Evolutionary conservation across 2,113 vertebrate genomes (phyloP).

Genomic region (Nanger granti): DNA sequence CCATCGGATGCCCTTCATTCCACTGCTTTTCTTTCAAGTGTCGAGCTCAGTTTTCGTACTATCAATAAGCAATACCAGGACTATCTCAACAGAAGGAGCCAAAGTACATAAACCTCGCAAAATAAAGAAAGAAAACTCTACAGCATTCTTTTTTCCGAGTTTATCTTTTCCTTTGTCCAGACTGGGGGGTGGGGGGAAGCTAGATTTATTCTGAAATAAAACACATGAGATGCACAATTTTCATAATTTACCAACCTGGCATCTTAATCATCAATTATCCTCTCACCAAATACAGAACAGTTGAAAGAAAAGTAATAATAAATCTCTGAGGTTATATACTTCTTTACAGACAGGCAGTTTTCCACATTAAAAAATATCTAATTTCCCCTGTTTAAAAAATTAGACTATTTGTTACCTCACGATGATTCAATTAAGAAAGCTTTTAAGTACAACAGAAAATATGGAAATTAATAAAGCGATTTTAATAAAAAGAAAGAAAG

Average conservation of each 20-base stretch:
- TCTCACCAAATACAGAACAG: neutral
- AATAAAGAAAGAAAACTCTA: neutral
- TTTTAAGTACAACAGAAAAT: slow-evolving; percentile 25
- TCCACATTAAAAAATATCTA: neutral
- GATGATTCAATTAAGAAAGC: neutral
- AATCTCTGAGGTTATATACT: neutral
- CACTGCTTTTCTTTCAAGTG: neutral
- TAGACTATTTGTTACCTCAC: neutral
- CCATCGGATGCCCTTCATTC: neutral
- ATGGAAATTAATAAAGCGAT: neutral
- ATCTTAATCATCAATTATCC: neutral
- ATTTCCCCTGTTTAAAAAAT: neutral
- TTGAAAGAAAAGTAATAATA: neutral
- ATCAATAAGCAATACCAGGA: neutral
- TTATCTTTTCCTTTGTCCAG: neutral
- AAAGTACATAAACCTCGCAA: neutral
- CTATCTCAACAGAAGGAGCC: neutral
- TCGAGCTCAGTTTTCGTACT: neutral
- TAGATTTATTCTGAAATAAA: neutral
- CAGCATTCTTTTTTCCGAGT: neutral
- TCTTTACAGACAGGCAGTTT: neutral
- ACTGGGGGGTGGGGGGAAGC: rapidly evolving
- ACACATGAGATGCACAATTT: neutral
- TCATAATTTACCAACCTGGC: neutral
- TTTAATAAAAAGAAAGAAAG: neutral